Base-by-base conservation (phyloP, 2,888 invertebrate species). In the Sphaerophoria taeniata region DNA sequence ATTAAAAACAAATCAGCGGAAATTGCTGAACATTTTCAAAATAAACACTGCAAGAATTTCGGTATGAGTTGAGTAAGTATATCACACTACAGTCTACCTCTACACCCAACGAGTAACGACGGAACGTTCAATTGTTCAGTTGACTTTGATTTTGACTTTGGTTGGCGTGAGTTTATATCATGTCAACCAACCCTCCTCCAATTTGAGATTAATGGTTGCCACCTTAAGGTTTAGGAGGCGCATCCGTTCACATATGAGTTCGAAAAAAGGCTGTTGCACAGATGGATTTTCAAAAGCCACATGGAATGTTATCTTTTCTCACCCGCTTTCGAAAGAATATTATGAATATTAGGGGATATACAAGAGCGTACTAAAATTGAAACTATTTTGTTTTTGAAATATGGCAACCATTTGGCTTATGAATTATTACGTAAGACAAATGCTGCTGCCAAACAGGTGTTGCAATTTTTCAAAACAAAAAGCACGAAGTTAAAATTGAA, bases 1-100 rank as follows among this genome's bases (percentile, higher is more conserved):
- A 80, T 85, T 85, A 85, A 85, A 85, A 85, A 85, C 85, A 76
- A 85, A 85, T 85, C 85, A 85, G 76, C 80, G 80, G 85, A 85
- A 73, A 79, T 85, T 80, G 73, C 80, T 56, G 73, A 69, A 56
- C n/a, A 55, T 56, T 45, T 39, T 45, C 31, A 9, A n/a, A 33
- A 24, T 24, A 63, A 63, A 47, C 56, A 4, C 56, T 65, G 58
- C 45, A 45, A 24, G 51, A 56, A 70, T 73, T 70, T 78, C 39
- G 24, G 24, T 6, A 39, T 2, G 7, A 60, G 6, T 11, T 14
- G 16, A 49, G 24, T 60, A 36, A 1, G 0, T 56, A 34, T 51
- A 24, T 24, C 24, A 24, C 24, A 24, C 24, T 2, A 24, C 24
- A 24, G 24, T 24, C 24, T 2, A 24, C 24, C 1, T 24, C 24